Evolutionary conservation across 1,140 invertebrate genomes (phyloP), one percentile per base, ranked within the genome.

Genomic region (Samia ricini): DNA sequence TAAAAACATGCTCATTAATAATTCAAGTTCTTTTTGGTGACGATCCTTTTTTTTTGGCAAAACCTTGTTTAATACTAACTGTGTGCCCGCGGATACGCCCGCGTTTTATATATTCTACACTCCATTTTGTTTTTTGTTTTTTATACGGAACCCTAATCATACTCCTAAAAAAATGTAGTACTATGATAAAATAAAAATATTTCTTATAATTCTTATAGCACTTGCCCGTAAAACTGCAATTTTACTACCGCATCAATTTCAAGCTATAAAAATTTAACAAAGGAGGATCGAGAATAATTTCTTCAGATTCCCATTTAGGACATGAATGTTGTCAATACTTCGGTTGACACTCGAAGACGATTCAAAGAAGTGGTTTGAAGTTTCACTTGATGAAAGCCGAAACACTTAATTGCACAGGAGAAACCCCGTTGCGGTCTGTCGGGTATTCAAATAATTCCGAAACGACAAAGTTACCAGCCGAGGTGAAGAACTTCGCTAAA

Each of bases 371-470:
- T 75, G 71, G 74, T 78, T 72, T 75, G 63, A 76, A 83, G 77
- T 81, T 85, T 76, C 74, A 73, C 76, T 69, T 67, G 79, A 79
- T 83, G 75, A 79, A 82, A 83, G 74, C 77, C 68, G 76, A 81
- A 85, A 82, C 76, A 85, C 75, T 79, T 81, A 82, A 85, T 83
- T 85, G 79, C 77, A 79, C 72, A 70, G 66, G 61, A 77, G 69
- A 77, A 75, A 58, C 66, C 65, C 59, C 61, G 62, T 66, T 59
- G 56, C 60, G 64, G 68, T 61, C 66, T 59, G 55, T 70, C 51
- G 64, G 67, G 54, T 69, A 74, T 75, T 73, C 68, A 64, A 75
- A 74, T 79, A 69, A 78, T 76, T 74, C n/a, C 72, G 68, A 76
- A 68, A 66, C 56, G 63, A 68, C 48, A 61, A 66, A 64, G 56